A percentile compares a stretch with the other conserved stretches of the same genome.
Conservation (phyloP, 23 tunicate species). For the Ascidia mentula region DNA sequence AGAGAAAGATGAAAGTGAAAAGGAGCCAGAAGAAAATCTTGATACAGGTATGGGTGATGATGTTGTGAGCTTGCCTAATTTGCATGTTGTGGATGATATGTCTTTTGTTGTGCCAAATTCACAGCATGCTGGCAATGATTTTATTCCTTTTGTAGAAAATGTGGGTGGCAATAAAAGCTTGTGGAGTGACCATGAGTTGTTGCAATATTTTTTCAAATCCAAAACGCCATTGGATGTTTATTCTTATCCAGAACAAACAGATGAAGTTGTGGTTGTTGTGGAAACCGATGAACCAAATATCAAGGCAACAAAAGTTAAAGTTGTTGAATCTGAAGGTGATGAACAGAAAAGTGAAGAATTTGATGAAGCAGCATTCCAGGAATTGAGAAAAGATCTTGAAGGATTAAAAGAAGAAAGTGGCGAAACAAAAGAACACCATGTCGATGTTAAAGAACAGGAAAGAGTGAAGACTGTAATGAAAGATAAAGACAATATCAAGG, state of each 20-base stretch:
- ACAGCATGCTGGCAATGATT: conserved; percentile 5
- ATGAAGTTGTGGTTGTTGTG: too few relatives aligned
- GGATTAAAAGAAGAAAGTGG: neutral
- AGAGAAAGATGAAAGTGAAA: neutral
- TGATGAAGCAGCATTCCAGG: neutral
- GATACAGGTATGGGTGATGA: conserved; percentile 2
- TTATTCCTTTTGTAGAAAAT: neutral
- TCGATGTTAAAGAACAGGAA: too few relatives aligned
- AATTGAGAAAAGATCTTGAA: neutral
- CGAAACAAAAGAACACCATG: too few relatives aligned
- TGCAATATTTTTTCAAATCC: neutral
- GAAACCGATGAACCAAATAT: too few relatives aligned
- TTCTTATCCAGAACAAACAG: neutral
- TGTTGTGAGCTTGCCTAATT: conserved; percentile 10
- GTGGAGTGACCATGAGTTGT: conserved; percentile 1
- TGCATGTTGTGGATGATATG: conserved; percentile 5
- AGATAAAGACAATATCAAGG: neutral
- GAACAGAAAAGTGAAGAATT: neutral
- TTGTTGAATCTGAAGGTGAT: neutral
- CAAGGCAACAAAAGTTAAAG: neutral
- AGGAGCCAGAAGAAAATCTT: neutral
- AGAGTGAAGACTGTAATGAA: neutral
- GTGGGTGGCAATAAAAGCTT: neutral
- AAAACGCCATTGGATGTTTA: neutral
- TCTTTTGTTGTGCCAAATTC: neutral